A percentile compares a stretch with the other conserved stretches of the same genome.
phyloP scores from a whole-genome alignment of 2,797 vertebrate genomes.

The Neomorphus geoffroyi region DNA sequence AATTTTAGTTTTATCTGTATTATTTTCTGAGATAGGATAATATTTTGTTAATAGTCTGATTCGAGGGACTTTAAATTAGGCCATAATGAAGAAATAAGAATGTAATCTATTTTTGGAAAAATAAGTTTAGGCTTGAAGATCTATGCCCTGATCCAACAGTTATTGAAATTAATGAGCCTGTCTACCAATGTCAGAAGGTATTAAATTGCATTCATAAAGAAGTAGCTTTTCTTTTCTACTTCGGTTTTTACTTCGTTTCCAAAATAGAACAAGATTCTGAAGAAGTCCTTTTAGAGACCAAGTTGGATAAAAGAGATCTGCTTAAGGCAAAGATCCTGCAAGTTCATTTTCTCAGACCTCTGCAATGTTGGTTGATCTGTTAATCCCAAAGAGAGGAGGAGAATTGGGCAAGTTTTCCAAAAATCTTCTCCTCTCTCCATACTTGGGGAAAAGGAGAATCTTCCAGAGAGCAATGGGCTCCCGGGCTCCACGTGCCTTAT shows the following conservation, averaged over 20 bases:
- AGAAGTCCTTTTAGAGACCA: background rate
- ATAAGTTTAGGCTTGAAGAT: slow-evolving; percentile 14
- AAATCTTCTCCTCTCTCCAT: background rate
- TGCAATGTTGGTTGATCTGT: background rate
- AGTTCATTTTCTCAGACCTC: background rate
- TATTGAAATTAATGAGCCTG: background rate
- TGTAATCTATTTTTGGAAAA: slow-evolving; percentile 33
- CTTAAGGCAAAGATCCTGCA: background rate
- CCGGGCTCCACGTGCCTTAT: background rate
- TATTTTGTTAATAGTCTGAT: slow-evolving; percentile 31
- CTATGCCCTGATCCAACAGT: background rate
- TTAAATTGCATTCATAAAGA: background rate
- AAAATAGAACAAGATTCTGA: background rate
- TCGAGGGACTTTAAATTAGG: slow-evolving; percentile 43
- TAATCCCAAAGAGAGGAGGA: background rate
- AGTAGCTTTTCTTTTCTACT: background rate
- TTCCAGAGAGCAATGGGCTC: background rate
- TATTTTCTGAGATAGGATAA: slow-evolving; percentile 47
- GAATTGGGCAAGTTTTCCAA: background rate
- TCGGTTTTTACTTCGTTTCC: background rate
- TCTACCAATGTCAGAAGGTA: background rate
- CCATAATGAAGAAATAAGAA: slow-evolving; percentile 43
- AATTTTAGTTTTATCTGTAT: slow-evolving; percentile 46
- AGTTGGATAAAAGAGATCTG: background rate
- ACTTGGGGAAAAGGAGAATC: background rate